Evolutionary conservation across 2,888 invertebrate species (phyloP), one percentile per base, ranked within the genome.

Genomic region (Mantis religiosa): DNA sequence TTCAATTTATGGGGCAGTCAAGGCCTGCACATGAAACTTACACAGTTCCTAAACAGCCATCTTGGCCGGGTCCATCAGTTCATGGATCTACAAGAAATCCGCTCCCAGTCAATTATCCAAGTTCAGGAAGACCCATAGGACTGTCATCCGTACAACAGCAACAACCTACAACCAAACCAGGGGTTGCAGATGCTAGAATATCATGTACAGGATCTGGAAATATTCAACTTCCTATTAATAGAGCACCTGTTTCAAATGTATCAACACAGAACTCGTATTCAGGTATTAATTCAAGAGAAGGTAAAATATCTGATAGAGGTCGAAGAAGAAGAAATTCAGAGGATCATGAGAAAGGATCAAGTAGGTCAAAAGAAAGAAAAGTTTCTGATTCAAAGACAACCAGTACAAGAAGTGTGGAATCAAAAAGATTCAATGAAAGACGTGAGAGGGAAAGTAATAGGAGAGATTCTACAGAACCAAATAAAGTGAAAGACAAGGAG

Each of bases 301-400:
- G 54, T 6, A 71, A 71, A 25, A 14, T 71, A 6, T 89, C 86
- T 9, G 92, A 92, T 7, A 91, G 92, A 14, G 92, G 92, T 88
- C 91, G 91, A 0, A 90, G 92, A 71, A 91, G 92, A 89, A 90
- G 91, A 8, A 90, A 88, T 82, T 88, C 90, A 28, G 91, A 91
- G 91, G 30, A 89, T 89, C 54, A 90, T 83, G 54, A 89, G 28
- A 91, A 90, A 81, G 90, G 71, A 28, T 27, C 71, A 28, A 83
- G 28, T n/a, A n/a, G 83, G 4, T 88, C 83, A 15, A 54, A 83
- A 83, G 83, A 88, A 3, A 47, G 88, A 47, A 83, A 47, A 83
- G 27, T 28, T 28, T 54, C 83, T 47, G 88, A 83, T 15, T n/a
- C 88, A 7, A 83, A 28, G 12, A 28, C n/a, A 28, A 2, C n/a